Base-by-base conservation (phyloP, 2,113 vertebrate species). In the Tautogolabrus adspersus region DNA sequence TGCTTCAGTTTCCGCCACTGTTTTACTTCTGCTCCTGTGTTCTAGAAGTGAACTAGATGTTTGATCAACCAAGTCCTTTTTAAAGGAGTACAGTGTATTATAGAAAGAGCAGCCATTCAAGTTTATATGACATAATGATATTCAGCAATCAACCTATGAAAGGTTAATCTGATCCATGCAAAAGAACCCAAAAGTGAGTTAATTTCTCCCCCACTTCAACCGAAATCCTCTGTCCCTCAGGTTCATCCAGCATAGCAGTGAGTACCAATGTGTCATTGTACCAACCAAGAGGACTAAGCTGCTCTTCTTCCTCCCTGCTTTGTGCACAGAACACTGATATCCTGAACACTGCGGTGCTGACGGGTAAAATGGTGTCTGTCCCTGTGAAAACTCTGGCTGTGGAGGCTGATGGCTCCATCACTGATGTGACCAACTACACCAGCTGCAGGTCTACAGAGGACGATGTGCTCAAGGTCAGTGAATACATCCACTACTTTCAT, bases 321-420 rank as follows among this genome's bases (percentile, higher is more conserved):
- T 67, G 16, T 40, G 3, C 65, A 0, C 93, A 99, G 98, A 95
- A 95, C 82, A 92, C 91, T 0, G 97, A 97, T 67, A 88, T 99
- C 13, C 90, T 99, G 78, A 99, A 98, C 78, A 98, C 97, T 0
- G 98, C 97, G 0, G 91, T 97, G 23, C 95, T 99, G 61, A 99
- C 97, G 0, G 97, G 97, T 8, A 96, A 93, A 87, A 94, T 84
- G 0, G 96, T 99, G 38, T 93, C 94, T 0, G 85, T 97, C 56
- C 96, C 96, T 0, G 66, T 98, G 75, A 96, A 84, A 85, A 95
- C 95, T 73, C 91, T 99, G 59, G 96, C 96, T 0, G 94, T 99
- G 69, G 97, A 97, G 84, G 95, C 95, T 61, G 93, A 92, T 44
- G 87, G 96, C 0, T 92, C 94, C 0, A 93, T 98, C 72, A 94